phyloP scores from a whole-genome alignment of 1,140 invertebrate species.

The Nasonia vitripennis region DNA sequence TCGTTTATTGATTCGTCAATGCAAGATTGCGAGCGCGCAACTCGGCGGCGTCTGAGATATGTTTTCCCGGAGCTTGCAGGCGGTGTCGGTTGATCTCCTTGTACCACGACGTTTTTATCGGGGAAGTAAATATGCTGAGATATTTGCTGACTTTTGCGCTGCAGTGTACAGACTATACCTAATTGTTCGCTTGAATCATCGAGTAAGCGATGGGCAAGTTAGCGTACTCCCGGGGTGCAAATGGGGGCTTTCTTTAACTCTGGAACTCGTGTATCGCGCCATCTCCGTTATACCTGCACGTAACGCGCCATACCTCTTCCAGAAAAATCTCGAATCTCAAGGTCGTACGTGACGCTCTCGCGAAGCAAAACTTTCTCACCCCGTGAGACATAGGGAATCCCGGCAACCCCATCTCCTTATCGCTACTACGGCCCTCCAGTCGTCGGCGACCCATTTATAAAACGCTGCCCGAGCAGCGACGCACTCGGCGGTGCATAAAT shows the following conservation, averaged over 20 bases:
- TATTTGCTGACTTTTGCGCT: no score
- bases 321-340: neutral
- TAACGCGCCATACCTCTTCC: neutral
- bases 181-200: neutral
- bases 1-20: conserved; percentile 35
- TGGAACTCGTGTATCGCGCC: no score
- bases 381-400: neutral
- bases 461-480: neutral
- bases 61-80: neutral
- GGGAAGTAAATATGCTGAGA: no score
- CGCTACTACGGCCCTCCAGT: neutral
- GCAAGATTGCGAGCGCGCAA: conserved; percentile 25
- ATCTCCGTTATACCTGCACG: neutral
- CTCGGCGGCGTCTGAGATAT: neutral
- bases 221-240: no score
- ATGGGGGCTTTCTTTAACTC: no score
- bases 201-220: no score
- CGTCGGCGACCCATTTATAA: neutral
- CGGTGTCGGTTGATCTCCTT: neutral
- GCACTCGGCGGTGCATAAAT: conserved; percentile 32
- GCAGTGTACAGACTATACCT: no score
- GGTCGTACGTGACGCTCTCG: neutral
- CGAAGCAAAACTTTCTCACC: neutral
- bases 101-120: neutral
- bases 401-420: neutral